phyloP scores from a whole-genome alignment of 2,888 invertebrate species.

The Penaeus monodon region DNA sequence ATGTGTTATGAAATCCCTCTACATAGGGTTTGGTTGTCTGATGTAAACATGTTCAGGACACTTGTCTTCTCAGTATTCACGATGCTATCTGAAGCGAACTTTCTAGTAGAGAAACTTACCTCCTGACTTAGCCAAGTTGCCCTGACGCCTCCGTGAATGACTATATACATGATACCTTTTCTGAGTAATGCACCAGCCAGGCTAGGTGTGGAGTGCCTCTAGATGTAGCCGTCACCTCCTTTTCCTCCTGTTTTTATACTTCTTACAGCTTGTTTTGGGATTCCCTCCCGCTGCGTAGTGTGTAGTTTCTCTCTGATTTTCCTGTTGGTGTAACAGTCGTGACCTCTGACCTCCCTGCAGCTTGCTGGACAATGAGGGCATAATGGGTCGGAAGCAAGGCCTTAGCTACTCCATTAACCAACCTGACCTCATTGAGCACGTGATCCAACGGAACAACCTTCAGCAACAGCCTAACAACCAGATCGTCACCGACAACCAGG shows the following conservation, averaged over 20 bases:
- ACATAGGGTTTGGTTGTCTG: no score
- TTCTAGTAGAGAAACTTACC: no score
- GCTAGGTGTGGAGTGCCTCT: no score
- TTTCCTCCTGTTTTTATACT: neutral
- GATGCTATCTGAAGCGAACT: no score
- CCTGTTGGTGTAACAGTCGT: neutral
- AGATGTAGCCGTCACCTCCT: neutral
- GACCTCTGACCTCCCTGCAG: conserved; percentile 27
- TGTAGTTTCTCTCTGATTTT: conserved; percentile 2
- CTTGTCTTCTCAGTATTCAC: no score
- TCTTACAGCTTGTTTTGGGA: neutral
- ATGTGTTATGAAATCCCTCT: no score
- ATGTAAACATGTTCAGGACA: no score
- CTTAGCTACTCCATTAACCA: conserved; percentile 57
- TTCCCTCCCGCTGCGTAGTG: neutral
- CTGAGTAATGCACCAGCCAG: no score
- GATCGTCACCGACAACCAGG: conserved; percentile 30
- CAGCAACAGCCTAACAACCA: conserved; percentile 56
- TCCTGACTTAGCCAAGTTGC: no score
- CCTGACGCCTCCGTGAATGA: no score
- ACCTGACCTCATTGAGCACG: conserved; percentile 61
- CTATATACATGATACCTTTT: no score
- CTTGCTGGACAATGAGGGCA: conserved; percentile 60
- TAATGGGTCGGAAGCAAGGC: conserved; percentile 63
- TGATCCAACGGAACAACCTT: conserved; percentile 32